Conservation (phyloP, 2,113 vertebrate species). For the Rhabdornis inornatus region DNA sequence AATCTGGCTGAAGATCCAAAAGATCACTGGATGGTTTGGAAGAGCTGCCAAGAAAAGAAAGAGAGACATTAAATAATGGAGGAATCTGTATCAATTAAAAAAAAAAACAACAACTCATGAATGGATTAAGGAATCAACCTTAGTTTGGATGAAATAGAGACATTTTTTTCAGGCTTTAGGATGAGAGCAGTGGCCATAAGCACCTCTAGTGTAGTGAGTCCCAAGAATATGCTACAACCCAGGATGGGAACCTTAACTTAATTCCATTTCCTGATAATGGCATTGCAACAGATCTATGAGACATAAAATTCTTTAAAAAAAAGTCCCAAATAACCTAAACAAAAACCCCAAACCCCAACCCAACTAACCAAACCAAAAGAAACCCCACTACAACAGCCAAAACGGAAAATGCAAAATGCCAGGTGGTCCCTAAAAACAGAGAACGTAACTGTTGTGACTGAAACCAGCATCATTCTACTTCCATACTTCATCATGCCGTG, state of each 20-base stretch:
- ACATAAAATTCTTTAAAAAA: not conserved
- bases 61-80: not conserved
- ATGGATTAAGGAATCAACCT: not conserved
- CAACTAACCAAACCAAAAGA: not conserved
- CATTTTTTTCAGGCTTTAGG: not conserved
- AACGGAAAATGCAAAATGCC: not conserved
- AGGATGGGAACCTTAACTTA: not conserved
- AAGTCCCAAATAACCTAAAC: not conserved
- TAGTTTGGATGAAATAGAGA: not conserved
- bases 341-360: not conserved
- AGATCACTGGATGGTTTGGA: constrained; percentile 86
- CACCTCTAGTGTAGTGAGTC: not conserved
- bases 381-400: not conserved
- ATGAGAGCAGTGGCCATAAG: not conserved
- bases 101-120: not conserved
- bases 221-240: not conserved
- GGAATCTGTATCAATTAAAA: not conserved
- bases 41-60: constrained; percentile 64
- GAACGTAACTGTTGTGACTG: not conserved
- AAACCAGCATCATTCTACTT: not conserved
- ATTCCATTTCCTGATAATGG: not conserved
- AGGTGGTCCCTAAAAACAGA: not conserved
- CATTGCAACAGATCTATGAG: not conserved
- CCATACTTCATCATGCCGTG: not conserved
- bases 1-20: constrained; percentile 91